phyloP scores from a whole-genome alignment of 2,113 vertebrate genomes.

The Daphoenositta chrysoptera region DNA sequence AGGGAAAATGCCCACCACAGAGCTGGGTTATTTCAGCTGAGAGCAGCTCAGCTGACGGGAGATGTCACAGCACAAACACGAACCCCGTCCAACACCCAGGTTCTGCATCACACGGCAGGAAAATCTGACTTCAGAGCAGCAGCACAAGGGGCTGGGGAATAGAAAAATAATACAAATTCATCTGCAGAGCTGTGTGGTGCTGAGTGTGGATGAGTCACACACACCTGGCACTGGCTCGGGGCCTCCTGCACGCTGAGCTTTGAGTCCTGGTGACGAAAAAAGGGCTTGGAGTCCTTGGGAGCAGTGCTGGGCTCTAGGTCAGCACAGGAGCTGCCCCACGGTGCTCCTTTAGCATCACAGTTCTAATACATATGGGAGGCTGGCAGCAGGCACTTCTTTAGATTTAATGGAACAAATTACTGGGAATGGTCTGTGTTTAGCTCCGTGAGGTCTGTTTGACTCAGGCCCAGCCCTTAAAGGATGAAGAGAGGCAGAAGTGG shows the following conservation, averaged over 20 bases:
- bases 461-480: neutral
- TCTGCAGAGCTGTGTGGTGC: slow-evolving; percentile 1
- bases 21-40: slow-evolving; percentile 53
- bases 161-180: slow-evolving; percentile 2
- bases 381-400: neutral
- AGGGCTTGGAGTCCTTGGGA: neutral
- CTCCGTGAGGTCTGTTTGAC: neutral
- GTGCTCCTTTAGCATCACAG: neutral
- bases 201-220: slow-evolving; percentile 61
- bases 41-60: slow-evolving; percentile 64
- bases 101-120: slow-evolving; percentile 66
- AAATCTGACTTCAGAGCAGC: slow-evolving; percentile 70
- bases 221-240: slow-evolving; percentile 53
- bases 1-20: slow-evolving; percentile 39
- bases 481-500: neutral
- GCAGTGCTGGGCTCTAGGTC: neutral
- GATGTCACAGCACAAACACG: slow-evolving; percentile 64
- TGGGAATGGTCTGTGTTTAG: neutral
- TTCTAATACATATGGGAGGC: rapidly evolving
- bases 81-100: neutral
- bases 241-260: slow-evolving; percentile 7
- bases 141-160: slow-evolving; percentile 20
- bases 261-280: neutral
- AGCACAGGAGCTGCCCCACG: neutral
- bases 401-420: neutral